These are phyloP conservation scores for Acrossocheilus fasciatus DNA, from an alignment of 2,797 vertebrate species.

Conservation along the genomic window DNA sequence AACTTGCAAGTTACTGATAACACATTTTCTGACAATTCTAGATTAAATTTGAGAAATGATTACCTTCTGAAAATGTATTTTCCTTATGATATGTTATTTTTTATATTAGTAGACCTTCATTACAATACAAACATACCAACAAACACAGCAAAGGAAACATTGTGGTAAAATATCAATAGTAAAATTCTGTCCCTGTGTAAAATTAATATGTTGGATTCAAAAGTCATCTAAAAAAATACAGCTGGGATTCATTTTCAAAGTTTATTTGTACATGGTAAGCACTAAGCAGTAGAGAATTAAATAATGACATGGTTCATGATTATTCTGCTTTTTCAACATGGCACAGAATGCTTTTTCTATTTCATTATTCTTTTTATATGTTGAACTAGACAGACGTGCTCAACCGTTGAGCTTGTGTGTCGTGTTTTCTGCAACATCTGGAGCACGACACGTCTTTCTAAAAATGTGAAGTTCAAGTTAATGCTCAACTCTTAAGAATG, in stretches of 20 bases:
- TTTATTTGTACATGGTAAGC: too few species aligned
- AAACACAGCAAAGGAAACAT: not conserved
- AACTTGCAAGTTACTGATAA: not conserved
- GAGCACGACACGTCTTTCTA: too few species aligned
- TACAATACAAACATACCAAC: not conserved
- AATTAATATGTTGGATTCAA: not conserved
- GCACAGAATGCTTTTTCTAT: too few species aligned
- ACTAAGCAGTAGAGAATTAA: too few species aligned
- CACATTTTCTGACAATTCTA: not conserved
- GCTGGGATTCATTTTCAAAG: not conserved
- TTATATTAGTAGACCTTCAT: not conserved
- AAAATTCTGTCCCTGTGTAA: not conserved
- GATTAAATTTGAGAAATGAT: not conserved
- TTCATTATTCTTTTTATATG: too few species aligned
- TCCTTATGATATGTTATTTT: not conserved
- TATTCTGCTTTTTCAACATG: not conserved
- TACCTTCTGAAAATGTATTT: not conserved
- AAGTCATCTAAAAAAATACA: not conserved
- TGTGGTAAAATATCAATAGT: not conserved
- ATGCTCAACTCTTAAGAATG: too few species aligned
- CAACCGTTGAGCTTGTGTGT: too few species aligned
- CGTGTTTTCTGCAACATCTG: too few species aligned
- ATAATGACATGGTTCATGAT: not conserved
- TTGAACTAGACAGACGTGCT: too few species aligned
- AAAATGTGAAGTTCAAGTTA: too few species aligned